Conservation (phyloP, 2,888 invertebrate species). For the Chalcis sispes region DNA sequence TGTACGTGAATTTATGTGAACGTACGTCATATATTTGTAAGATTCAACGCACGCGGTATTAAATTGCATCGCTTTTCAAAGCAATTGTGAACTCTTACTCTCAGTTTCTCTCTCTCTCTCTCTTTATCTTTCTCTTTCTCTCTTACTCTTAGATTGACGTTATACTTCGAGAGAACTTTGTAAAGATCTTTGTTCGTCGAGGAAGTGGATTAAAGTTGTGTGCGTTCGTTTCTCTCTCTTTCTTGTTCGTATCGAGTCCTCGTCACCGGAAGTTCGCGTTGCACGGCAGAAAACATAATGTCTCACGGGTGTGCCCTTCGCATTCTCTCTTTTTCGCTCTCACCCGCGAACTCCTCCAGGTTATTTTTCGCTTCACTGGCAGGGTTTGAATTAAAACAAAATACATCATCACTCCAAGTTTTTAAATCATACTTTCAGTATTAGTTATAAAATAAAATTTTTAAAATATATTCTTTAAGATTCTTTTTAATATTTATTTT, state of each 20-base stretch:
- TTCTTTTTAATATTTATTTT: not conserved
- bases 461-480: not conserved
- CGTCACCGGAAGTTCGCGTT: slow-evolving; percentile 52
- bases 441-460: not conserved
- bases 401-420: not conserved
- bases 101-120: slow-evolving; percentile 16
- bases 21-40: too few relatives aligned
- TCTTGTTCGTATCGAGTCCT: slow-evolving; percentile 30
- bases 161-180: slow-evolving; percentile 68
- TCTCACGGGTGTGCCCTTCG: slow-evolving; percentile 50
- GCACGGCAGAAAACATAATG: slow-evolving; percentile 52
- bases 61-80: slow-evolving; percentile 56
- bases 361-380: slow-evolving; percentile 56
- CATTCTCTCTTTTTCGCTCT: slow-evolving; percentile 36
- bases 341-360: too few relatives aligned
- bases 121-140: slow-evolving; percentile 35
- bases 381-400: slow-evolving; percentile 25
- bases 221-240: slow-evolving; percentile 39
- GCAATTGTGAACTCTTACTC: slow-evolving; percentile 27
- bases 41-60: slow-evolving; percentile 40
- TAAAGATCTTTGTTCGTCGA: slow-evolving; percentile 73
- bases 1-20: too few relatives aligned
- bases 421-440: not conserved
- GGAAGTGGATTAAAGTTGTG: slow-evolving; percentile 65
- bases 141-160: slow-evolving; percentile 62